Percentiles rank a stretch among this genome's conserved stretches.
Evolutionary conservation across 2,113 vertebrate genomes (phyloP).

Genomic region (Salminus brasiliensis): DNA sequence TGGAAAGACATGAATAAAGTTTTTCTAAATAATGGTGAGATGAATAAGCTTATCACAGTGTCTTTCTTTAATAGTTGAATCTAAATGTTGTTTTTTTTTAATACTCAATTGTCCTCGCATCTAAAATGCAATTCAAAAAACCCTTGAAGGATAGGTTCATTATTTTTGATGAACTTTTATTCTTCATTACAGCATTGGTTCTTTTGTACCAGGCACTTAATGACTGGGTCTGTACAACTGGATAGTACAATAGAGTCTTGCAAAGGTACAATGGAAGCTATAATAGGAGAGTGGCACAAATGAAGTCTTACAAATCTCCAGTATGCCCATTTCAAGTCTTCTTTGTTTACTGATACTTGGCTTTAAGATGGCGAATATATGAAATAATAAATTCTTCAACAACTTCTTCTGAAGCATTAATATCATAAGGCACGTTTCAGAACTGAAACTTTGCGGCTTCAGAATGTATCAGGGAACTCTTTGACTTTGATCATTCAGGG

Average conservation of each 20-base stretch:
- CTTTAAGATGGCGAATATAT: neutral
- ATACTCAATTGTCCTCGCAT: neutral
- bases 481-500: neutral
- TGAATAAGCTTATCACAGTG: neutral
- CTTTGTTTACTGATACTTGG: neutral
- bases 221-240: neutral
- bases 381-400: neutral
- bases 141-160: neutral
- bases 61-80: neutral
- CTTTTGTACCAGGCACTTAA: neutral
- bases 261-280: neutral
- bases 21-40: neutral
- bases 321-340: neutral
- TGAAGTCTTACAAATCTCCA: neutral
- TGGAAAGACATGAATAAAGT: neutral
- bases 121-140: neutral
- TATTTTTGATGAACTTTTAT: neutral
- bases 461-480: neutral
- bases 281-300: neutral
- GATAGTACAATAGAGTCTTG: neutral
- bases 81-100: too few relatives aligned
- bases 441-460: neutral
- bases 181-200: neutral
- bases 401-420: too few relatives aligned
- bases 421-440: neutral